Percentiles rank a stretch among this genome's conserved stretches.
phyloP scores from a whole-genome alignment of 1,140 invertebrate species.

The Cephus cinctus region DNA sequence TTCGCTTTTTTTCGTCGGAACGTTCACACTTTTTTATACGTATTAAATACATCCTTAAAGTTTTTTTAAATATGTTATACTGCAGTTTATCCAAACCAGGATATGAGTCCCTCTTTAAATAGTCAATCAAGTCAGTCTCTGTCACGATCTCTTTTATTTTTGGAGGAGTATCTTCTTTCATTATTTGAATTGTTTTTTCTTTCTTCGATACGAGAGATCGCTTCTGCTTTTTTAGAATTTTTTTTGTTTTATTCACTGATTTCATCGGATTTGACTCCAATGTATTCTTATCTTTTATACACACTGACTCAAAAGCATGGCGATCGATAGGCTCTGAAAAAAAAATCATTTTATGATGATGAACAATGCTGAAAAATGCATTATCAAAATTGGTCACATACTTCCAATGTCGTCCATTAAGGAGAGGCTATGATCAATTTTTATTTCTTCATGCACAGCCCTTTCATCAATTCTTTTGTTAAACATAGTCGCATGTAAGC shows the following conservation, averaged over 20 bases:
- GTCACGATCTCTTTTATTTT: conserved; percentile 16
- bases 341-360: not conserved
- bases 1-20: not conserved
- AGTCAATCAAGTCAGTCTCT: conserved; percentile 22
- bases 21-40: not conserved
- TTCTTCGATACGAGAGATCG: conserved; percentile 1
- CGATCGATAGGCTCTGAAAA: conserved; percentile 2
- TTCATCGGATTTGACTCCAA: too few species aligned
- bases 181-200: conserved; percentile 11
- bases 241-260: conserved; percentile 5
- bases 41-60: not conserved
- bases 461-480: conserved; percentile 2
- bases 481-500: not conserved
- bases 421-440: not conserved
- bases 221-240: not conserved
- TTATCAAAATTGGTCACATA: not conserved
- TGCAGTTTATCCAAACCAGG: conserved; percentile 33
- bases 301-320: not conserved
- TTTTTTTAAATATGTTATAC: conserved; percentile 37
- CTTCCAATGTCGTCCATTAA: conserved; percentile 5
- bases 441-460: not conserved
- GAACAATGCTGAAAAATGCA: not conserved
- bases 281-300: too few species aligned
- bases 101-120: conserved; percentile 28
- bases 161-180: not conserved